These are phyloP conservation scores for Troides aeacus DNA, from an alignment of 2,888 invertebrate species.

Conservation along the genomic window DNA sequence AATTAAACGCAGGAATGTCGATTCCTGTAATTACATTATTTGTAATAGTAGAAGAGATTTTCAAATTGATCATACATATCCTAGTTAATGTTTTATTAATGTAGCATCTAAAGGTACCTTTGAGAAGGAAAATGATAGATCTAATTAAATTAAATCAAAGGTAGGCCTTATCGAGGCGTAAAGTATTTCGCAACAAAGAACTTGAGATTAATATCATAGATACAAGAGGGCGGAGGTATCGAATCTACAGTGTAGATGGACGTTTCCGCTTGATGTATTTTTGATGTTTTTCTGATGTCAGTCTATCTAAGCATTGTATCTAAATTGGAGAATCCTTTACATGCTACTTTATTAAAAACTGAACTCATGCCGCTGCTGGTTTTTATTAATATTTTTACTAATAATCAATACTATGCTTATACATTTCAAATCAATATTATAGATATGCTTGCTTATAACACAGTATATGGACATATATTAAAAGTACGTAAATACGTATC, in stretches of 20 bases:
- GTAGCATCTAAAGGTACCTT: background rate
- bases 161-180: background rate
- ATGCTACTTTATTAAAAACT: slow-evolving; percentile 3
- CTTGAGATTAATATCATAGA: slow-evolving; percentile 7
- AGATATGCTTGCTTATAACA: background rate
- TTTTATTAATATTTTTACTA: background rate
- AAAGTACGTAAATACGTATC: no score
- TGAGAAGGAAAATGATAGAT: background rate
- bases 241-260: slow-evolving; percentile 69
- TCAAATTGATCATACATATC: no score
- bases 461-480: background rate
- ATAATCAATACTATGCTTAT: background rate
- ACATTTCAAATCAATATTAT: background rate
- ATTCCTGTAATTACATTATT: no score
- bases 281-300: slow-evolving; percentile 81
- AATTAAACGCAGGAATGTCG: background rate
- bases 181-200: background rate
- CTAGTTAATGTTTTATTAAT: no score
- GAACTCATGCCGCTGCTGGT: background rate
- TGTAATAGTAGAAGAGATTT: no score
- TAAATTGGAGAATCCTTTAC: slow-evolving; percentile 48
- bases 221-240: slow-evolving; percentile 50
- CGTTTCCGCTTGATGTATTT: slow-evolving; percentile 81
- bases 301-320: slow-evolving; percentile 77
- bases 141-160: background rate